phyloP scores from a whole-genome alignment of 2,888 invertebrate species.

The Andrena fulva region DNA sequence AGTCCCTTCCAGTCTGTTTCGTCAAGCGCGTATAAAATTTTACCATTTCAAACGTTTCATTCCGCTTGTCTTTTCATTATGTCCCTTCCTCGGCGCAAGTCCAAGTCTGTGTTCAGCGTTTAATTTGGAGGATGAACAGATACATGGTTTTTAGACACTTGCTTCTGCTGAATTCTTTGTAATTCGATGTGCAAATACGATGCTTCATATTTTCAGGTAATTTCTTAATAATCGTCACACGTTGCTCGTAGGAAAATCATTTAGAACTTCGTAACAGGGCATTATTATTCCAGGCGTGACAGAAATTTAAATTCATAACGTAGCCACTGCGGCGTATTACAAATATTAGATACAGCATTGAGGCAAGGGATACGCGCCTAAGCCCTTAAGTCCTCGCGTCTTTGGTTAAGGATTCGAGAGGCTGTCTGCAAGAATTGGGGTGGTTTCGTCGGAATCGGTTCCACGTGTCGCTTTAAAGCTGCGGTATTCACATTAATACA shows the following conservation, averaged over 20 bases:
- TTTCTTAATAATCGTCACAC: neutral
- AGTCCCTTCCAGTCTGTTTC: conserved; percentile 2
- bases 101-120: too few relatives aligned
- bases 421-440: neutral
- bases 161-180: too few relatives aligned
- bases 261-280: neutral
- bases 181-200: too few relatives aligned
- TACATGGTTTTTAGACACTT: too few relatives aligned
- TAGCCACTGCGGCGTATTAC: neutral
- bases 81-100: too few relatives aligned
- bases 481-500: too few relatives aligned
- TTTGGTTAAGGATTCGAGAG: conserved; percentile 2
- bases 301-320: conserved; percentile 8
- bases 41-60: too few relatives aligned
- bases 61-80: too few relatives aligned
- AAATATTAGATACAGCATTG: conserved; percentile 2
- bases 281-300: neutral
- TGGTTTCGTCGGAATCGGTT: neutral
- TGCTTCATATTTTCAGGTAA: neutral
- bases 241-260: neutral
- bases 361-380: conserved; percentile 1
- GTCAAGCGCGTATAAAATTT: too few relatives aligned
- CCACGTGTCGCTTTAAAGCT: neutral
- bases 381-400: conserved; percentile 3
- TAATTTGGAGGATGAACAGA: too few relatives aligned